Conservation (phyloP, 2,113 vertebrate genomes). For the Eurypyga helias region DNA sequence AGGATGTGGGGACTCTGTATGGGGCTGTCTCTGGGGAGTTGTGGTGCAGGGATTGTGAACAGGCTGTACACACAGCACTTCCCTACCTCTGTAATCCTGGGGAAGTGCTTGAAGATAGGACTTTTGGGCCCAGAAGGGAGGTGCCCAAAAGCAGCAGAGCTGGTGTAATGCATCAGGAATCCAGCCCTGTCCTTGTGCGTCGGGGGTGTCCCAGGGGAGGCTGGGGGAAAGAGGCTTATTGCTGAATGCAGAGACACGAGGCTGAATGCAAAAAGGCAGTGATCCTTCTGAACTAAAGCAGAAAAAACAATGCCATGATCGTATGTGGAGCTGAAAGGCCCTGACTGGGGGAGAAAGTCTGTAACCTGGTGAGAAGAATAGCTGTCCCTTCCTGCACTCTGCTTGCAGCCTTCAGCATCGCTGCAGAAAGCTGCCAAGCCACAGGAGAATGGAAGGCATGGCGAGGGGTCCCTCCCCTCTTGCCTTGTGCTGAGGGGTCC, state of each 20-base stretch:
- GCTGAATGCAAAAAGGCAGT: neutral
- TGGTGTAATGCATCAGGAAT: neutral
- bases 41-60: neutral
- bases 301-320: accelerated
- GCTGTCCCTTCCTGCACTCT: neutral
- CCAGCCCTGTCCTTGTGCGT: neutral
- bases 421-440: neutral
- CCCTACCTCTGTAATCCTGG: accelerated
- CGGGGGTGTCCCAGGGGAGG: accelerated
- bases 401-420: accelerated
- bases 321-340: neutral
- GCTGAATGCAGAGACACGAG: neutral
- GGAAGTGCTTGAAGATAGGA: neutral
- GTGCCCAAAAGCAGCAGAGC: neutral
- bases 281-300: neutral
- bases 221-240: neutral
- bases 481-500: neutral
- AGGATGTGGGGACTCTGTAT: neutral
- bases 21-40: neutral
- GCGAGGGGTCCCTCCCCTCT: accelerated
- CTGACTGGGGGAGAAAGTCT: neutral
- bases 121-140: neutral
- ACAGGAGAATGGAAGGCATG: accelerated
- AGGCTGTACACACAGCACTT: neutral
- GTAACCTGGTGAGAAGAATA: neutral